Base-by-base conservation (phyloP, 2,113 vertebrate genomes). In the Callipepla squamata region DNA sequence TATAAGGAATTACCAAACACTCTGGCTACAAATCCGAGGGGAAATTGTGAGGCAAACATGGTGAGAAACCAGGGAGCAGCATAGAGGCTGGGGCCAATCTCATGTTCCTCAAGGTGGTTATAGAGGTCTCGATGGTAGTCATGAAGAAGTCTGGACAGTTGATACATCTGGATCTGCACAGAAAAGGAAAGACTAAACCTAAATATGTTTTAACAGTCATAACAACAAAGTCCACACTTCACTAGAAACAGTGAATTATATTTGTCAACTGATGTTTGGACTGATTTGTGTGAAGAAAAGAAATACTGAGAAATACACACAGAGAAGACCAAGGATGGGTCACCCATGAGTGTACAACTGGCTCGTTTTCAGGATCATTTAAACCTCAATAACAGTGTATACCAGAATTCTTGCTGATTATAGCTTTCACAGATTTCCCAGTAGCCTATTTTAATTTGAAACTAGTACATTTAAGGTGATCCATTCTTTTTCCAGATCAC, bases 1-100 rank as follows among this genome's bases (percentile, higher is more conserved):
- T n/a, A 65, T 8, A 34, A 65, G 82, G 26, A 93, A 92, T 98
- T 97, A 98, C 98, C 98, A 7, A 98, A 98, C 62, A 98, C 98
- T 95, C 98, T 97, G 92, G 98, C 98, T 26, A 98, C 98, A 66
- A 98, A 98, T 62, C 98, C 98, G 3, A 98, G 96, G 0, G 98
- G 98, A 94, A 98, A 98, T 77, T 98, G 98, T 3, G 98, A 98
- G 28, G 98, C 98, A 74, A 98, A 98, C 93, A 98, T 96, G 2
- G 98, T 98, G 76, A 98, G 98, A 68, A 98, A 98, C 98, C 98
- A 98, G 26, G 98, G 98, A 17, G 98, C 98, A 14, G 98, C 98
- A 21, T 98, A 98, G 23, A 98, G 98, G 70, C 98, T 98, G 82
- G 98, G 98, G 11, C 98, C 97, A 6, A 98, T 98, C 91, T 98